phyloP scores from a whole-genome alignment of 2,113 vertebrate species.

The Hydropotes inermis region DNA sequence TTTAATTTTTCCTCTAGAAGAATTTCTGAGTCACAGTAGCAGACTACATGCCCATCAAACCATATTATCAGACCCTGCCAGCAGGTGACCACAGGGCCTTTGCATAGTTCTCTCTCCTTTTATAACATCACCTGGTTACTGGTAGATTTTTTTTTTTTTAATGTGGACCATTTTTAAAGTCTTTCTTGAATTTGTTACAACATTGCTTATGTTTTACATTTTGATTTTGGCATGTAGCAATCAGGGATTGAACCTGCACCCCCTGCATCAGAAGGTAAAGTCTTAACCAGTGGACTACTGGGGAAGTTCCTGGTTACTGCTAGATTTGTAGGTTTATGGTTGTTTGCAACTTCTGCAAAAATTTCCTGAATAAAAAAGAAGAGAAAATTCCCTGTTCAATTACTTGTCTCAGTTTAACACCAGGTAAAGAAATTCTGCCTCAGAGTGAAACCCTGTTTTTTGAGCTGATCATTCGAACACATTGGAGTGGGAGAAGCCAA shows the following conservation, averaged over 20 bases:
- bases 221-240: background rate
- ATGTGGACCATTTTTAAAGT: background rate
- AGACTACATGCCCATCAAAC: background rate
- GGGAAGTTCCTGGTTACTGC: background rate
- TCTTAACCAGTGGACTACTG: background rate
- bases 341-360: background rate
- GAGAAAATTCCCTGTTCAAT: background rate
- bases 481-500: background rate
- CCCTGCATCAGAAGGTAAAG: background rate
- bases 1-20: background rate
- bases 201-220: background rate
- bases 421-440: background rate
- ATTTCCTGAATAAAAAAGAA: background rate
- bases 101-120: background rate
- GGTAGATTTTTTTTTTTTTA: background rate
- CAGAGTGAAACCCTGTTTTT: background rate
- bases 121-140: rapidly evolving
- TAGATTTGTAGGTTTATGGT: background rate
- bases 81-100: too few species aligned
- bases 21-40: background rate
- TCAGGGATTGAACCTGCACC: background rate
- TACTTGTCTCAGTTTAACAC: background rate
- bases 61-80: background rate
- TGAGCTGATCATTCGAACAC: background rate
- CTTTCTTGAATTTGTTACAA: background rate